These are phyloP conservation scores for Bombus terrestris DNA, from an alignment of 1,140 invertebrate genomes.

Conservation along the genomic window DNA sequence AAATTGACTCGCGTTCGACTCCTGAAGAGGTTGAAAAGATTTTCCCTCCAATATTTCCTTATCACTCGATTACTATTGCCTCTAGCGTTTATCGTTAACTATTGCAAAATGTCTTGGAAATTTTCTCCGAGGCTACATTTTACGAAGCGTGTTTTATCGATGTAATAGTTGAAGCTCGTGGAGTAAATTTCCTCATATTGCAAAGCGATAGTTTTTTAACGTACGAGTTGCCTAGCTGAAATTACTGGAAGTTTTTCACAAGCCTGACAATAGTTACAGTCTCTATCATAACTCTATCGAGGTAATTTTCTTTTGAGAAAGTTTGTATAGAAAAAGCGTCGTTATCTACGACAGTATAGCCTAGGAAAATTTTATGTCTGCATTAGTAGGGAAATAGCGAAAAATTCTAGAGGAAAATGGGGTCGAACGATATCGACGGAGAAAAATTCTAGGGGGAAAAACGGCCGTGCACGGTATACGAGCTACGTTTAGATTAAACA, in stretches of 20 bases:
- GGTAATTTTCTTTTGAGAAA: not conserved
- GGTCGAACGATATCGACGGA: no score
- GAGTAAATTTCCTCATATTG: not conserved
- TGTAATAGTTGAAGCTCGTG: not conserved
- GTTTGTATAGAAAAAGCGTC: not conserved
- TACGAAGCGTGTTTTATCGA: not conserved
- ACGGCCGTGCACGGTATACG: not conserved
- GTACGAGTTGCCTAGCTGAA: not conserved
- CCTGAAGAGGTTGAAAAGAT: not conserved
- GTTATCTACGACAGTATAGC: not conserved
- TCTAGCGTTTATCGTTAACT: not conserved
- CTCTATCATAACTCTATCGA: not conserved
- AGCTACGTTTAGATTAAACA: slow-evolving; percentile 6
- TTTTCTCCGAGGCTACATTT: not conserved
- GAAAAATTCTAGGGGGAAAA: not conserved
- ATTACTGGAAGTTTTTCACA: not conserved
- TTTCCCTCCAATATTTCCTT: not conserved
- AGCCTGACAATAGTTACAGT: not conserved
- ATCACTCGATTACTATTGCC: not conserved
- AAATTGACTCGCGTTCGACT: not conserved
- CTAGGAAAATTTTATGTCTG: not conserved
- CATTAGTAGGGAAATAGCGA: not conserved
- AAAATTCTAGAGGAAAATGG: not conserved
- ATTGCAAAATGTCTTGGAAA: not conserved
- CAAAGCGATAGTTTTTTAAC: not conserved